Evolutionary conservation across 2,113 vertebrate species (phyloP), one percentile per base, ranked within the genome.

Genomic region (Cervus canadensis): DNA sequence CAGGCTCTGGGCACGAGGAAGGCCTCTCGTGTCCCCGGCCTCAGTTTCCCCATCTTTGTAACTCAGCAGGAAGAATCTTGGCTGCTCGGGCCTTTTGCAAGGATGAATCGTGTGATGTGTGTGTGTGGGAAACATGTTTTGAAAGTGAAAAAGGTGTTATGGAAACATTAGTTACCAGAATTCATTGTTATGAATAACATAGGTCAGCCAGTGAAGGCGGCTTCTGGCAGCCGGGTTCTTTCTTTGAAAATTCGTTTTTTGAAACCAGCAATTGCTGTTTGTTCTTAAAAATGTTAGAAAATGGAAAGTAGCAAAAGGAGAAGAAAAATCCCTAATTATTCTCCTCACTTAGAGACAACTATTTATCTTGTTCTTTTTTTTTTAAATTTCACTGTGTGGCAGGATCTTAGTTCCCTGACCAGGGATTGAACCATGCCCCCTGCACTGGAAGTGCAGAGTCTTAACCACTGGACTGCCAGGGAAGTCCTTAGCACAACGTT

Each of bases 131-230:
- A 62, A 17, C 8, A 5, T 79, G 64, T 89, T 96, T 92, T 82
- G 91, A 67, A 96, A 94, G 81, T 17, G 54, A 33, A 89, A 85
- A 67, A 92, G 54, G 36, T 95, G 54, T 93, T 98, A 26, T 92
- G 78, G 87, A 97, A 97, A 94, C 91, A 89, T 26, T 0, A 33
- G 67, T 50, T 33, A 71, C 87, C 17, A 21, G 59, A 67, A 36
- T 82, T 60, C 3, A 2, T 86, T 33, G 83, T 91, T 85, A 74
- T 78, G 93, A 86, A 5, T 52, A 93, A 87, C 57, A 25, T 52
- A 93, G 52, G 28, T 78, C 59, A 7, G 89, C 25, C 26, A 0
- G 17, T 33, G 48, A 86, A 76, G 50, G 33, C 45, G 81, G 19
- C 50, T 95, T 94, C 43, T 88, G 93, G 76, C 57, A 50, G 45